Percentiles rank a stretch among this genome's conserved stretches.
Evolutionary conservation across 2,797 vertebrate species (phyloP).

Genomic region (Coendou prehensilis): DNA sequence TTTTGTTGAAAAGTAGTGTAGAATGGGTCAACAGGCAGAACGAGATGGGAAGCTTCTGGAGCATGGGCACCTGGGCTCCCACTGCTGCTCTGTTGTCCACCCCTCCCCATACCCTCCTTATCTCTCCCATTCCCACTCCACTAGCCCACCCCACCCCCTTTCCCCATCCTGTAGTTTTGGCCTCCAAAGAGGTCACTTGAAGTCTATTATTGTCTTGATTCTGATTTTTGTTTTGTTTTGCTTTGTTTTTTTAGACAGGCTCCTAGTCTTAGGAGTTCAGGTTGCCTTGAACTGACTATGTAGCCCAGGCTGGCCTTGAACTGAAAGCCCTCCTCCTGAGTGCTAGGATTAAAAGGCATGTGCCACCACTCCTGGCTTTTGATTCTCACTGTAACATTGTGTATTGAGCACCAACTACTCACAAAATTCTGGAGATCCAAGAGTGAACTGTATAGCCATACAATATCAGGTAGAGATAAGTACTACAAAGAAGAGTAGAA

Average conservation of each 20-base stretch:
- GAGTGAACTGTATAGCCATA: neutral
- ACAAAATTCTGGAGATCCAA: slow-evolving; percentile 8
- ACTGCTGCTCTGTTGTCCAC: neutral
- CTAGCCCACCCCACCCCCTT: neutral
- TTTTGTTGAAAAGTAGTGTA: slow-evolving; percentile 51
- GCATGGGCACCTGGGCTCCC: neutral
- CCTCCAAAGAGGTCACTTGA: neutral
- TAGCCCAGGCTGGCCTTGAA: neutral
- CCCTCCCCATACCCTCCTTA: neutral
- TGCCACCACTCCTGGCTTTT: neutral
- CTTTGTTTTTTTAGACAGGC: neutral
- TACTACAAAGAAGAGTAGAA: neutral
- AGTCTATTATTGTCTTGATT: slow-evolving; percentile 18
- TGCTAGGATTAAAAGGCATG: neutral
- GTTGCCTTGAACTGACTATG: neutral
- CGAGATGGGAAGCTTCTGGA: slow-evolving; percentile 1
- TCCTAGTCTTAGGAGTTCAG: neutral
- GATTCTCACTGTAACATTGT: neutral
- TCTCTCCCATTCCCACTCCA: neutral
- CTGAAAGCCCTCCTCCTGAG: neutral
- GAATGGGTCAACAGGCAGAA: neutral
- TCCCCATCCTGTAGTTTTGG: neutral
- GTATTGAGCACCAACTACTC: slow-evolving; percentile 29
- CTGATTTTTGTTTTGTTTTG: neutral
- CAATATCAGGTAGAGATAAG: neutral